Evolutionary conservation across 92 coral and sea anemone species (phyloP), one percentile per base, ranked within the genome.

Genomic region (Parazoanthus atlanticus): DNA sequence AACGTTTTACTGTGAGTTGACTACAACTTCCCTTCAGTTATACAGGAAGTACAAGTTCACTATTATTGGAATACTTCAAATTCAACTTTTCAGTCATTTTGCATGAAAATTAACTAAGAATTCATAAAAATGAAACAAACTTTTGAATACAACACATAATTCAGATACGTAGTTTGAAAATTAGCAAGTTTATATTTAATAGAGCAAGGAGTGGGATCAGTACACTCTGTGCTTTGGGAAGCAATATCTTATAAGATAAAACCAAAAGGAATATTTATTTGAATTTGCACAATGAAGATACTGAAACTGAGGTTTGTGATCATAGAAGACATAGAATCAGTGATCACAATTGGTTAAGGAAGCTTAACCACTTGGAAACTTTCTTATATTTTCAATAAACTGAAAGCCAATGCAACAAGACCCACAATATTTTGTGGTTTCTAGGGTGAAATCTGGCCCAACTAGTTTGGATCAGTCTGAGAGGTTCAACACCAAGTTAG

Each of bases 401-500:
- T 71, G 17, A 77, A 72, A 74, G 78, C 90, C 88, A 80, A 85
- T 92, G 64, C 78, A 33, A 74, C 76, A 80, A 74, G 52, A 79
- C 58, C 74, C 65, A 49, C 67, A 67, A 75, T 88, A 81, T 86
- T 89, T 74, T 95, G 98, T 95, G 98, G 98, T 93, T 90, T 69
- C 88, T 88, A 75, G 93, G 96, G 93, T 88, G 84, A 88, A 93
- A 85, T 79, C 88, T 90, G 81, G 88, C 86, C 65, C 85, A 92
- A 88, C 89, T 87, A 90, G 87, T 83, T 74, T 82, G 66, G 84
- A 90, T 43, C 58, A 52, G 92, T 83, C 88, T 88, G 90, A 84
- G 86, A 90, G 94, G 87, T 83, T 93, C 91, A 89, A 93, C 79
- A 74, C 82, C 46, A 76, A 88, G 86, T 74, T 73, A 40, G 86